Percentiles rank a stretch among this genome's conserved stretches.
Conservation (phyloP, 2,888 invertebrate species). For the Muscina levida region DNA sequence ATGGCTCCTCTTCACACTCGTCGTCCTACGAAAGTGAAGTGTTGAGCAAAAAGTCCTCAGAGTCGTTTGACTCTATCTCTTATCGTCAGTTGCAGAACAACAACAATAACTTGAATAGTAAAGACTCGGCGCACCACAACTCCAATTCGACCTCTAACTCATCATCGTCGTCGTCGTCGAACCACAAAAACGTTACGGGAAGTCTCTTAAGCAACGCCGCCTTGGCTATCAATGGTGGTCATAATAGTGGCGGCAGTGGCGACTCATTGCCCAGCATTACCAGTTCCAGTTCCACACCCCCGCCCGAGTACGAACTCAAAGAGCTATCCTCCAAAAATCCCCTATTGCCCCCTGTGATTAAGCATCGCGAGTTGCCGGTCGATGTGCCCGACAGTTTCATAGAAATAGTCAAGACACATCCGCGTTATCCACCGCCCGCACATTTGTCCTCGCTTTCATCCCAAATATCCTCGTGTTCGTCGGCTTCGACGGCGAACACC, state of each 20-base stretch:
- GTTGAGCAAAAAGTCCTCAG: constrained; percentile 75
- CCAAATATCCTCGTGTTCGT: constrained; percentile 75
- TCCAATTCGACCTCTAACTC: constrained; percentile 61
- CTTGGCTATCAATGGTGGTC: constrained; percentile 30
- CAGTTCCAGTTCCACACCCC: constrained; percentile 75
- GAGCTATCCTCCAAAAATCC: constrained; percentile 66
- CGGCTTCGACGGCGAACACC: constrained; percentile 74
- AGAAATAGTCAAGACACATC: constrained; percentile 88
- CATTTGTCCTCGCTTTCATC: constrained; percentile 77
- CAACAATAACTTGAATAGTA: constrained; percentile 66
- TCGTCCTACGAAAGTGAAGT: constrained; percentile 73
- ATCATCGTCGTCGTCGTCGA: constrained; percentile 34
- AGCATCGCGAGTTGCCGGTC: constrained; percentile 87
- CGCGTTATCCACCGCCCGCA: constrained; percentile 84
- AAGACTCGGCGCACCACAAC: constrained; percentile 66
- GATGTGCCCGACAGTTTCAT: constrained; percentile 94
- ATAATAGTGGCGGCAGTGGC: constrained; percentile 57
- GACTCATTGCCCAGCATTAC: constrained; percentile 73
- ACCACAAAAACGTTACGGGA: constrained; percentile 47
- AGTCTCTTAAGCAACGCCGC: constrained; percentile 45
- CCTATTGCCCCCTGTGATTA: constrained; percentile 67
- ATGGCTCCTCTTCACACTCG: constrained; percentile 74
- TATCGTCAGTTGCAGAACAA: constrained; percentile 74
- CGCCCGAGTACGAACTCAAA: constrained; percentile 76
- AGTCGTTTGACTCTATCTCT: constrained; percentile 78